A percentile compares a stretch with the other conserved stretches of the same genome.
Evolutionary conservation across 2,797 vertebrate genomes (phyloP).

Genomic region (Alectoris magna): DNA sequence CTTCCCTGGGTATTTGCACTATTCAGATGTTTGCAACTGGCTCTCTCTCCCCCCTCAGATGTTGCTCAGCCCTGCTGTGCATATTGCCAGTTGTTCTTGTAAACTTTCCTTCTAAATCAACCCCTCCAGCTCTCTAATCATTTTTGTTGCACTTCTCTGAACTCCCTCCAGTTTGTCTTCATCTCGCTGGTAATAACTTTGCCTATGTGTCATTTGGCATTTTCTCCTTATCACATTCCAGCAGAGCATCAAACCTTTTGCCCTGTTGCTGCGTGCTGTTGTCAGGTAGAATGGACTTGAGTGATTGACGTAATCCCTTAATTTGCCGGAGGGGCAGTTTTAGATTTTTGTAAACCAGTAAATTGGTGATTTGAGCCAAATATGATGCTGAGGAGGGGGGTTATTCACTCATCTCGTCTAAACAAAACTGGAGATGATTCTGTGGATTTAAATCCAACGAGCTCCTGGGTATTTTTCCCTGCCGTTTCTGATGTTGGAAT

Average conservation of each 20-base stretch:
- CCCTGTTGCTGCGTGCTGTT: slow-evolving; percentile 52
- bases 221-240: slow-evolving; percentile 71
- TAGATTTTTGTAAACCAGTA: slow-evolving; percentile 60
- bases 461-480: slow-evolving; percentile 36
- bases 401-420: slow-evolving; percentile 54
- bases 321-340: slow-evolving; percentile 50
- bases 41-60: slow-evolving; percentile 29
- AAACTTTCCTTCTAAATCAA: slow-evolving; percentile 69
- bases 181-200: slow-evolving; percentile 60
- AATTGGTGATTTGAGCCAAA: slow-evolving; percentile 63
- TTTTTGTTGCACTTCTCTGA: slow-evolving; percentile 73
- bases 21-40: slow-evolving; percentile 2
- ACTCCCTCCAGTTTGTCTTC: slow-evolving; percentile 69
- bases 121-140: slow-evolving; percentile 71
- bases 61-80: slow-evolving; percentile 51
- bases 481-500: slow-evolving; percentile 8
- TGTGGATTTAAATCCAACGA: slow-evolving; percentile 48
- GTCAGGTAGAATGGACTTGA: slow-evolving; percentile 62
- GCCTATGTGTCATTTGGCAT: slow-evolving; percentile 67
- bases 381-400: background rate
- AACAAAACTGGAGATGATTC: slow-evolving; percentile 49
- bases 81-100: slow-evolving; percentile 58
- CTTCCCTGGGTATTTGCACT: slow-evolving; percentile 42
- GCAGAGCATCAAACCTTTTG: slow-evolving; percentile 71
- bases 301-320: slow-evolving; percentile 67